Conservation (phyloP, 2,113 vertebrate species). For the Thryonomys swinderianus region DNA sequence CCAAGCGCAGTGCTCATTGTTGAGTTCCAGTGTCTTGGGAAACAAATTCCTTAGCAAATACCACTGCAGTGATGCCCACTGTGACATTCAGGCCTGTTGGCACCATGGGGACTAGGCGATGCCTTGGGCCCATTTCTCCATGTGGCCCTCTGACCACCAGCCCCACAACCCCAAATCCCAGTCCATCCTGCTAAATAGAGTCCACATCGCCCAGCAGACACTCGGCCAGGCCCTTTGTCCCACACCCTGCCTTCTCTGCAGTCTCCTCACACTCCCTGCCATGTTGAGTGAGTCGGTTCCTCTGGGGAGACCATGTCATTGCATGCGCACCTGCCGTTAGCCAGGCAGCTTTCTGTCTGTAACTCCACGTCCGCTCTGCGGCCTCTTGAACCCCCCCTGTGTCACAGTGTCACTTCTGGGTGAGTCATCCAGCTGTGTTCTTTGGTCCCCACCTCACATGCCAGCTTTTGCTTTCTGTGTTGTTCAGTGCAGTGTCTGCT, state of each 20-base stretch:
- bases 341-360: background rate
- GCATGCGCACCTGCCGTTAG: background rate
- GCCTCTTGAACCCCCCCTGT: background rate
- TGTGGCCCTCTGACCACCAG: background rate
- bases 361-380: background rate
- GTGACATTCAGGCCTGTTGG: background rate
- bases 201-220: background rate
- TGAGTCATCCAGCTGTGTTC: background rate
- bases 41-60: background rate
- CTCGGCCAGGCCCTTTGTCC: background rate
- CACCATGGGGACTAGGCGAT: background rate
- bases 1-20: background rate
- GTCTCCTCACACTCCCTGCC: background rate
- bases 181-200: background rate
- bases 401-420: background rate
- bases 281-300: background rate
- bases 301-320: background rate
- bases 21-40: conserved; percentile 34
- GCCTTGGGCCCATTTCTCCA: background rate
- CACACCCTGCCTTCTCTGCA: background rate
- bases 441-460: background rate
- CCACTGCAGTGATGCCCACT: background rate
- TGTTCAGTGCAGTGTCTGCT: background rate
- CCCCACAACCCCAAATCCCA: background rate
- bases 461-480: background rate